Evolutionary conservation across 64 coral and sea anemone species (phyloP), one percentile per base, ranked within the genome.

Genomic region (Stichodactyla mertensii): DNA sequence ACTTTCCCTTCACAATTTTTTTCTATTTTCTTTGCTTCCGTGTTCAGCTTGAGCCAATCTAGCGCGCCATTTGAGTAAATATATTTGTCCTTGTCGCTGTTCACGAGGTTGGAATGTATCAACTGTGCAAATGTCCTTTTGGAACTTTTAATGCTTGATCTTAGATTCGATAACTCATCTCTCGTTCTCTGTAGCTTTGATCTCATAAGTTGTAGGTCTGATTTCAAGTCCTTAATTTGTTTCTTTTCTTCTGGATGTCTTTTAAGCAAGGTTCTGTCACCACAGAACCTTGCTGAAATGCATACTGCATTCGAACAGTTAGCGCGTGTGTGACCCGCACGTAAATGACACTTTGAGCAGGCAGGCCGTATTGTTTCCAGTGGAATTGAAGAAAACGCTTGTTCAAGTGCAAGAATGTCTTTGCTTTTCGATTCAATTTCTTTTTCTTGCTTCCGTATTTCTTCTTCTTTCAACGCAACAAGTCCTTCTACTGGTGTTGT

Each of bases 81-180:
- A 55, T 86, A 91, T 51, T 86, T 91, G 5, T 55, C 67, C 78
- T 66, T 91, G 89, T 91, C 4, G 86, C 74, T 88, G 86, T 88
- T 88, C 20, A 88, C 79, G 16, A 87, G 70, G 52, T 53, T 7
- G 55, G 66, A 69, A 64, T 56, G 71, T 71, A 87, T 84, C 45
- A 31, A 28, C 55, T 84, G 82, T 18, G 82, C 52, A 77, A 87
- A 87, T 78, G 86, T 60, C 20, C 23, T 51, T 57, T 88, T 88
- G 57, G 52, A 52, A 20, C 52, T 57, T 51, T 88, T 22, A n/a
- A 88, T 80, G 51, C 78, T 88, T 88, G 45, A 2, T 28, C 52
- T 54, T 28, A 81, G 62, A 81, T 19, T 88, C 55, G 26, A 52
- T 15, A 71, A 11, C 20, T 77, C 70, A 14, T 55, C 66, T 52